Conservation (phyloP, 2,797 vertebrate species). For the Hemibagrus guttatus region DNA sequence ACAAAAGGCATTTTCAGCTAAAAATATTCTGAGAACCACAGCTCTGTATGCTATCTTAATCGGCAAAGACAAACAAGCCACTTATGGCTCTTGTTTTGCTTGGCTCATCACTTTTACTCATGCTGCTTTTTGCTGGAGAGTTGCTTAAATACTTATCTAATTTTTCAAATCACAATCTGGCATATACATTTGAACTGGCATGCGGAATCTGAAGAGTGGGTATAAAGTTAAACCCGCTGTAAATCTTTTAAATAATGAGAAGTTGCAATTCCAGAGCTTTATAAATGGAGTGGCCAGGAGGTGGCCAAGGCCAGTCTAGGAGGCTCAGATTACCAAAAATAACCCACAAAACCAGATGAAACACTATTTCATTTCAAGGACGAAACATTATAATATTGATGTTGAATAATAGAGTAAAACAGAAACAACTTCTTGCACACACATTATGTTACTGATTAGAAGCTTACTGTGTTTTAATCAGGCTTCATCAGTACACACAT, state of each 20-base stretch:
- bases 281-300: slow-evolving; percentile 15
- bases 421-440: background rate
- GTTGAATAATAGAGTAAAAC: background rate
- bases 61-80: slow-evolving; percentile 39
- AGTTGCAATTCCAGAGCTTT: background rate
- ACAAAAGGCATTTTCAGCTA: slow-evolving; percentile 50
- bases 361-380: slow-evolving; percentile 2
- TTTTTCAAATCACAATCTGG: background rate
- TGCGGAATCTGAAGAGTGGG: background rate
- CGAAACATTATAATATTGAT: background rate
- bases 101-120: slow-evolving; percentile 41
- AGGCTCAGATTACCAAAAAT: slow-evolving; percentile 15
- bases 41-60: slow-evolving; percentile 59
- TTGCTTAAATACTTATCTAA: background rate
- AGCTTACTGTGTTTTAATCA: background rate
- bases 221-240: slow-evolving; percentile 15
- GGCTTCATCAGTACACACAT: background rate
- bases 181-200: background rate
- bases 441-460: background rate
- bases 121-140: slow-evolving; percentile 10
- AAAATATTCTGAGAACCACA: slow-evolving; percentile 51
- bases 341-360: background rate
- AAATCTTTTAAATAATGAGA: background rate
- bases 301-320: background rate
- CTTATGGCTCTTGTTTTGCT: slow-evolving; percentile 49